These are phyloP conservation scores for Gephyroberyx darwinii DNA, from an alignment of 2,797 vertebrate species.

Conservation along the genomic window DNA sequence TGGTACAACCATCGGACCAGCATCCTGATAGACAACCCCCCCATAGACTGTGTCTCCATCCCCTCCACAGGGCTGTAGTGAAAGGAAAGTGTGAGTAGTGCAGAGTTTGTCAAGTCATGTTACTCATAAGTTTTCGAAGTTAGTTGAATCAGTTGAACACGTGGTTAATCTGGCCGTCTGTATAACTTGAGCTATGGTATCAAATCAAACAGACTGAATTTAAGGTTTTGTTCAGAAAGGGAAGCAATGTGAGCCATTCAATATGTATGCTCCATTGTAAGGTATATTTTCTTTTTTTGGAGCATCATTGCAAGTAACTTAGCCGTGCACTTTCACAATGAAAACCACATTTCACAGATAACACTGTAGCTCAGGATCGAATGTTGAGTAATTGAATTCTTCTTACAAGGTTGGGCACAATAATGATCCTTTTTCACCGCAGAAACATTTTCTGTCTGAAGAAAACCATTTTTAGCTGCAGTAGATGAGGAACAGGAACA, in stretches of 20 bases:
- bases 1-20: background rate
- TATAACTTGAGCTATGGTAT: no score
- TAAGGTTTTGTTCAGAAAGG: no score
- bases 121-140: no score
- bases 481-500: conserved; percentile 17
- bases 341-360: conserved; percentile 11
- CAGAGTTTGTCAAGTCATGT: no score
- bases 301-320: background rate
- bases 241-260: no score
- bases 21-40: background rate
- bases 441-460: conserved; percentile 9
- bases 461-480: conserved; percentile 21
- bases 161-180: no score
- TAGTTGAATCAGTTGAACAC: no score
- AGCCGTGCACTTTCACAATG: conserved; percentile 2
- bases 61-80: background rate
- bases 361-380: background rate
- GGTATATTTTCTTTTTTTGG: background rate
- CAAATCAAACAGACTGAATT: no score
- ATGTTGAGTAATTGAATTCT: conserved; percentile 7
- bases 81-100: no score
- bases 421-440: conserved; percentile 20
- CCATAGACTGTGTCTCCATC: background rate
- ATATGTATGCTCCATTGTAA: no score
- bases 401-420: conserved; percentile 35